Conservation (phyloP, 2,113 vertebrate genomes). For the Tragelaphus strepsiceros region DNA sequence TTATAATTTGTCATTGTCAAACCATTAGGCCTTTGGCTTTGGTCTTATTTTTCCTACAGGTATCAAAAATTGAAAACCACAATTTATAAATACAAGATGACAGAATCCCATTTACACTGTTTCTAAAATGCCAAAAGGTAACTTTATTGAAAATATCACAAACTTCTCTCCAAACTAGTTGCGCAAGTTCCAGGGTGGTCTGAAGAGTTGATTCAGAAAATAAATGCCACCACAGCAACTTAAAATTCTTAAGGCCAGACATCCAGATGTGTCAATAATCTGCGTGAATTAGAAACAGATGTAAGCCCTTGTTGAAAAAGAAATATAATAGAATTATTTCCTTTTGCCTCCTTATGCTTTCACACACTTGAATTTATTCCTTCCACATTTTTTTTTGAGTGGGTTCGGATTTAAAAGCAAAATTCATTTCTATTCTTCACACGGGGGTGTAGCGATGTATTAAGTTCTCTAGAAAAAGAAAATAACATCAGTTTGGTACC, state of each 20-base stretch:
- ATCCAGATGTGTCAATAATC: constrained; percentile 91
- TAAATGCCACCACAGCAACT: constrained; percentile 85
- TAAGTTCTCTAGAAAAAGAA: constrained; percentile 17
- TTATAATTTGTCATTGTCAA: constrained; percentile 78
- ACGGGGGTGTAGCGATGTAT: not conserved
- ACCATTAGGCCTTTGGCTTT: constrained; percentile 69
- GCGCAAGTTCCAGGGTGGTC: constrained; percentile 86
- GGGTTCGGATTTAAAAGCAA: constrained; percentile 47
- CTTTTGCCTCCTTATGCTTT: constrained; percentile 81
- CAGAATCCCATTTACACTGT: constrained; percentile 75
- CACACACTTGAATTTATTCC: constrained; percentile 77
- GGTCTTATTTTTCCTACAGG: constrained; percentile 77
- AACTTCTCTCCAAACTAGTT: constrained; percentile 78
- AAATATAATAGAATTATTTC: constrained; percentile 86
- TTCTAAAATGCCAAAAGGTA: constrained; percentile 80
- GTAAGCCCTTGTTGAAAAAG: constrained; percentile 83
- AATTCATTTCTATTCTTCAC: constrained; percentile 48
- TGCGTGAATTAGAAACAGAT: constrained; percentile 87
- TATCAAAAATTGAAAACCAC: constrained; percentile 80
- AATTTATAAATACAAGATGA: constrained; percentile 78
- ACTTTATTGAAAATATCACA: constrained; percentile 81
- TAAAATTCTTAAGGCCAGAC: constrained; percentile 83
- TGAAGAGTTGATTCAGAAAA: constrained; percentile 85
- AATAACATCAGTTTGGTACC: not conserved
- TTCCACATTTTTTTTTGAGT: constrained; percentile 73